Evolutionary conservation across 2,113 vertebrate genomes (phyloP).

Genomic region (Glaucidium brasilianum): DNA sequence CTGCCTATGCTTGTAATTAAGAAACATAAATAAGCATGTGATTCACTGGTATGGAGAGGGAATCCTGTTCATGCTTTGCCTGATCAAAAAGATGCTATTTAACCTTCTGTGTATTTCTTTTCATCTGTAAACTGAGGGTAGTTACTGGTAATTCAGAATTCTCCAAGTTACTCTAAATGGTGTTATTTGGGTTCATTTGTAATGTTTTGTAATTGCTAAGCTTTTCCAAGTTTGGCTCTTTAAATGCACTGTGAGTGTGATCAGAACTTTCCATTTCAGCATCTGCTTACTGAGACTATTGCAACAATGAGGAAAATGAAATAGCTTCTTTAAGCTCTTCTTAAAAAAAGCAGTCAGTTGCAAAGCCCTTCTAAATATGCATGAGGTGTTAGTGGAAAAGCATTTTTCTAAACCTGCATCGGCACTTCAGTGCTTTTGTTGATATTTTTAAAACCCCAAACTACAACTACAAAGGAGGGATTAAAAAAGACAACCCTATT

Average conservation of each 20-base stretch:
- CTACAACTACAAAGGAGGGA: neutral
- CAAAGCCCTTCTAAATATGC: slow-evolving; percentile 5
- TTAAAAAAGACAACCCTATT: neutral
- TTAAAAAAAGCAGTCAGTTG: neutral
- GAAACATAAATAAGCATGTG: neutral
- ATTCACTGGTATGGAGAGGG: neutral
- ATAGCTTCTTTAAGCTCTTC: neutral
- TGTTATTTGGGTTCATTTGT: neutral
- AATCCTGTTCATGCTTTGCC: neutral
- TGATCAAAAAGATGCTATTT: neutral
- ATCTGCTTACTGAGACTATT: neutral
- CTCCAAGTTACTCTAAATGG: neutral
- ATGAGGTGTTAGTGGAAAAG: neutral
- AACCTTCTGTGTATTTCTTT: neutral
- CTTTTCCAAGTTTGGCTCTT: neutral
- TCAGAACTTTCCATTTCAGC: slow-evolving; percentile 2
- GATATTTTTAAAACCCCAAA: neutral
- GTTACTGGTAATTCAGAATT: neutral
- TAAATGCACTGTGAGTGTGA: neutral
- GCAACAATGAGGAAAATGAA: neutral
- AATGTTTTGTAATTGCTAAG: neutral
- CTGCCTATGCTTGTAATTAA: neutral
- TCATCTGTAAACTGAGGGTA: neutral
- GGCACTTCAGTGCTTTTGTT: neutral
- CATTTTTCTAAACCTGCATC: neutral